Evolutionary conservation across 2,797 vertebrate genomes (phyloP).

Genomic region (Mus spretus): DNA sequence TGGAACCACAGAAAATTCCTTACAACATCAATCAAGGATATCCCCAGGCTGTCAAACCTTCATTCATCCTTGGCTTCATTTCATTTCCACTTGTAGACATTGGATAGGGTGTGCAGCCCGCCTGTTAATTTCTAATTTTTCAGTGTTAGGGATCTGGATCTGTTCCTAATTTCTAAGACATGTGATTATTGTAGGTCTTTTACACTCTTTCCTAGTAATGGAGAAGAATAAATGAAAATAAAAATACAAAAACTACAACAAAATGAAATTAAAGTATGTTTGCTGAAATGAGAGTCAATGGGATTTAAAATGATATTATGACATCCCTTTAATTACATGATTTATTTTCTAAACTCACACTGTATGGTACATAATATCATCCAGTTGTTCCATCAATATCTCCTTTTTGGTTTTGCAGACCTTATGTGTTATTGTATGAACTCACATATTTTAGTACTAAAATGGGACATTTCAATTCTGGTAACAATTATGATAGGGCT

Average conservation of each 20-base stretch:
- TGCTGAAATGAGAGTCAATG: background rate
- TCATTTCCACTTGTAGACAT: background rate
- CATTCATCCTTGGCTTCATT: background rate
- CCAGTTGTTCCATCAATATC: background rate
- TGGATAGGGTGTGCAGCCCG: accelerated
- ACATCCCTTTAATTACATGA: background rate
- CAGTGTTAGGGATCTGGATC: background rate
- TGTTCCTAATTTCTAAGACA: background rate
- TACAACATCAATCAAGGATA: conserved; percentile 37
- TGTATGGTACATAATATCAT: background rate
- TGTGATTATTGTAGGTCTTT: background rate
- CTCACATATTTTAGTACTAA: background rate
- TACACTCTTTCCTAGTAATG: background rate
- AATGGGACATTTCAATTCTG: background rate
- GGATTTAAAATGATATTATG: background rate
- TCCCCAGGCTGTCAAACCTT: background rate
- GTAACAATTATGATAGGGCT: background rate
- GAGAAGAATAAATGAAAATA: background rate
- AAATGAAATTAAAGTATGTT: background rate
- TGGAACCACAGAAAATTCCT: conserved; percentile 9
- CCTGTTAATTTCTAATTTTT: background rate
- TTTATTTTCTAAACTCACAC: background rate
- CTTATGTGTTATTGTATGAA: background rate
- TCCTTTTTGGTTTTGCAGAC: background rate
- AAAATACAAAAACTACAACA: background rate